Percentiles rank a stretch among this genome's conserved stretches.
phyloP scores from a whole-genome alignment of 2,113 vertebrate genomes.

The Scartelaos histophorus region DNA sequence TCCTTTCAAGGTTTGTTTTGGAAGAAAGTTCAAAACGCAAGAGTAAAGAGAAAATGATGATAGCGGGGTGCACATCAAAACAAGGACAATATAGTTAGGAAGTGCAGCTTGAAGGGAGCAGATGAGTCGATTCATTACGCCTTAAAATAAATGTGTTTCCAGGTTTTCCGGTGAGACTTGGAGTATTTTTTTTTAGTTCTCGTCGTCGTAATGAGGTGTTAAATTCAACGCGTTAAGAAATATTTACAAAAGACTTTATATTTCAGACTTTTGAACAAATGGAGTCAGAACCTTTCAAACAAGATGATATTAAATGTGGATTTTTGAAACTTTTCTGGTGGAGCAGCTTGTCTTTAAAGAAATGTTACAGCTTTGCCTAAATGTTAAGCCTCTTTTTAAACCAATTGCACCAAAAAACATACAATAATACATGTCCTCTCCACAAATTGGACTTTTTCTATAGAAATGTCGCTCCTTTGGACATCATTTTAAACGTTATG shows the following conservation, averaged over 20 bases:
- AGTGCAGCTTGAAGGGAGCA: neutral
- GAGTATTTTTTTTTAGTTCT: too few relatives aligned
- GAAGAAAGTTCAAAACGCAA: slow-evolving; percentile 32
- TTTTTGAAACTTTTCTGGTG: too few relatives aligned
- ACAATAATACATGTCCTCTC: too few relatives aligned
- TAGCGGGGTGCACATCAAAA: neutral
- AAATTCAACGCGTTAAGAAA: neutral
- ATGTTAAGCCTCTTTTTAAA: too few relatives aligned
- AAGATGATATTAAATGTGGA: too few relatives aligned
- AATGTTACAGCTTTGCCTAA: too few relatives aligned
- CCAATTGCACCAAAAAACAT: too few relatives aligned
- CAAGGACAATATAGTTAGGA: neutral
- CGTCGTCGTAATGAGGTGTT: neutral
- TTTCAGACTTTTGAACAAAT: neutral
- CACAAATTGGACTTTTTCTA: too few relatives aligned
- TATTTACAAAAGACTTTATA: neutral
- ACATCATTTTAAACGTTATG: too few relatives aligned
- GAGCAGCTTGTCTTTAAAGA: too few relatives aligned
- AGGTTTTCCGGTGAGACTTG: neutral
- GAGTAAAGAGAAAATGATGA: neutral
- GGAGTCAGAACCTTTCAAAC: neutral
- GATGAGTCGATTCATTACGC: neutral
- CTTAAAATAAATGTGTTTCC: neutral
- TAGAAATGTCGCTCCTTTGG: too few relatives aligned
- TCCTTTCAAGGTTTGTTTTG: slow-evolving; percentile 54